Evolutionary conservation across 2,888 invertebrate genomes (phyloP), one percentile per base, ranked within the genome.

Genomic region (Tinea pellionella): DNA sequence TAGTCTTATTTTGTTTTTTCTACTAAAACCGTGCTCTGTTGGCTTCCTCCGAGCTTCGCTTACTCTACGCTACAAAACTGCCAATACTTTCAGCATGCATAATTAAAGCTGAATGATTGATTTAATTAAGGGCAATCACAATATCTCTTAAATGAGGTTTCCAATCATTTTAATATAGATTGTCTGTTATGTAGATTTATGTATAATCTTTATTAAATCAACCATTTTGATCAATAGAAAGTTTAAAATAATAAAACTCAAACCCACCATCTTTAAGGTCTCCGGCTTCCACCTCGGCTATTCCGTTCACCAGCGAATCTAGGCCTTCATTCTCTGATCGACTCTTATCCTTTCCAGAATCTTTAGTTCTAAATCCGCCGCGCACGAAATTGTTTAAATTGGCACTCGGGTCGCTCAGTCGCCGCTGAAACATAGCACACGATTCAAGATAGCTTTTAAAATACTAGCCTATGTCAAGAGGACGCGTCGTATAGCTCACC

Each of bases 321-420:
- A 97, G 90, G 0, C 96, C 96, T 80, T 96, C 97, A 76, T 95
- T 94, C 85, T 97, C 97, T 30, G 97, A 97, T 65, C 96, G 91
- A 41, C 96, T 93, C 63, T 94, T 92, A 71, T 92, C 92, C 6
- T 88, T 82, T 11, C 84, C 89, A 0, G 93, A 90, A 70, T 92
- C 91, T 64, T 90, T 89, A 61, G 92, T 90, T 69, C 92, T 90
- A 94, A 95, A 94, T 29, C 94, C 93, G 69, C 95, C 92, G 64
- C 95, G 91, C 19, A 93, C 92, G 78, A 93, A 96, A 76, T 93
- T 93, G 76, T 93, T 93, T 59, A 96, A 85, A 87, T 96, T 96
- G 37, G 96, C 94, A 80, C 96, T 96, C 0, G 97, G 97, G 85
- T 98, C 98, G 77, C 97, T 97, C 69, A 97, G 90, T 9, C 96